These are phyloP conservation scores for Laupala kohalensis DNA, from an alignment of 1,140 invertebrate genomes.

Conservation along the genomic window DNA sequence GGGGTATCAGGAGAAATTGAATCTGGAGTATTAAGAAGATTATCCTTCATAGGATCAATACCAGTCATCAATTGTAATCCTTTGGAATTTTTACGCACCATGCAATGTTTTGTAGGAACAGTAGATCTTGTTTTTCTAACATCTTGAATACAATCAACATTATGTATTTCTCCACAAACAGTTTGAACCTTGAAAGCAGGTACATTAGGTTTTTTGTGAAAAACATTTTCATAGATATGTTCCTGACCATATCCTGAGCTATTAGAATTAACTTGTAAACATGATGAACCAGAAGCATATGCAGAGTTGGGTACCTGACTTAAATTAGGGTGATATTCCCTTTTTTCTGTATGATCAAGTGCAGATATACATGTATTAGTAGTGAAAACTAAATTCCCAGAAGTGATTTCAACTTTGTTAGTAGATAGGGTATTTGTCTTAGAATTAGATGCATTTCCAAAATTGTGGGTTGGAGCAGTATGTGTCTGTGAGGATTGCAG, in stretches of 20 bases:
- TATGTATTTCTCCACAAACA: neutral
- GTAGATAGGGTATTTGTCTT: neutral
- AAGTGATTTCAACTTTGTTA: neutral
- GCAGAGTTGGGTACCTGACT: neutral
- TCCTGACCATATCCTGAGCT: neutral
- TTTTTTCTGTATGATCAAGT: neutral
- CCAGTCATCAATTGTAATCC: neutral
- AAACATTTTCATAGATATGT: neutral
- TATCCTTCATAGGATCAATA: neutral
- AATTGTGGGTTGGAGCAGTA: neutral
- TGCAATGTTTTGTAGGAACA: neutral
- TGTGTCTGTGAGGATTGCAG: neutral
- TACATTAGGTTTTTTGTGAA: constrained; percentile 11
- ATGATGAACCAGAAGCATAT: neutral
- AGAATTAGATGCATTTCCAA: neutral
- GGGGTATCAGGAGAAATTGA: constrained; percentile 3
- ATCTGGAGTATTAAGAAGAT: neutral
- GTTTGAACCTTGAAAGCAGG: constrained; percentile 3
- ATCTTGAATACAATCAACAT: constrained; percentile 1
- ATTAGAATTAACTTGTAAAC: too few species aligned
- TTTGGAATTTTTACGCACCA: constrained; percentile 1
- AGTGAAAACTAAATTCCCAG: neutral
- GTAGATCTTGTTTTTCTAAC: neutral
- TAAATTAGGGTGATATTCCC: neutral
- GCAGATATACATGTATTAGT: neutral